Base-by-base conservation (phyloP, 2,797 vertebrate genomes). In the Dallia pectoralis region DNA sequence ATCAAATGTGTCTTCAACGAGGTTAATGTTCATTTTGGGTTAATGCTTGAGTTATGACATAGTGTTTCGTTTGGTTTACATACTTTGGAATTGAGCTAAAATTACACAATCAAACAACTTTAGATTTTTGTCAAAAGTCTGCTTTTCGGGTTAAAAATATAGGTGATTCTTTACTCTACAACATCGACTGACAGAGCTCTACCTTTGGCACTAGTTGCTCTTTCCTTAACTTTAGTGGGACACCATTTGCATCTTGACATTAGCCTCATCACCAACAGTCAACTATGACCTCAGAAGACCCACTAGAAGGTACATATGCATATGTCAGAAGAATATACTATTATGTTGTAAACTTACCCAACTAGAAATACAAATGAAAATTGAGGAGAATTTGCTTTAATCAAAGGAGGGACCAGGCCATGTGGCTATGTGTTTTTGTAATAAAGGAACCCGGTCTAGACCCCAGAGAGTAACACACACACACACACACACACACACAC, bases 61-160 rank as follows among this genome's bases (percentile, higher is more conserved):
- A 0, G 15, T 62, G 4, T 25, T 30, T 0, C 29, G 40, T 44
- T 44, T 44, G 14, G 40, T 44, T n/a, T n/a, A 44, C 11, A 14
- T 44, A 6, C 18, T 32, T 30, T 6, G 29, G 29, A 16, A 63
- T 27, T 63, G 14, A 16, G 27, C 22, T 30, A 29, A 63, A 63
- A 14, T 32, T 12, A 33, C 6, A 67, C 40, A 40, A 40, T 16
- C 22, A 67, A 47, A 48, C n/a, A 48, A 67, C 40, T 22, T 15
- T 27, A 49, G 25, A 68, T 18, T 18, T 29, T 29, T 74, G 80
- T 77, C 75, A 75, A 81, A 74, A 72, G 71, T 84, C 79, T 77
- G 6, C 48, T 78, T 80, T 82, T 85, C 82, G 87, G 75, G 81
- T 78, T 86, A 56, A 84, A 85, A 81, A 16, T 11, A 63, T 29